These are phyloP conservation scores for Holcopasites calliopsidis DNA, from an alignment of 1,140 invertebrate genomes.

Conservation along the genomic window DNA sequence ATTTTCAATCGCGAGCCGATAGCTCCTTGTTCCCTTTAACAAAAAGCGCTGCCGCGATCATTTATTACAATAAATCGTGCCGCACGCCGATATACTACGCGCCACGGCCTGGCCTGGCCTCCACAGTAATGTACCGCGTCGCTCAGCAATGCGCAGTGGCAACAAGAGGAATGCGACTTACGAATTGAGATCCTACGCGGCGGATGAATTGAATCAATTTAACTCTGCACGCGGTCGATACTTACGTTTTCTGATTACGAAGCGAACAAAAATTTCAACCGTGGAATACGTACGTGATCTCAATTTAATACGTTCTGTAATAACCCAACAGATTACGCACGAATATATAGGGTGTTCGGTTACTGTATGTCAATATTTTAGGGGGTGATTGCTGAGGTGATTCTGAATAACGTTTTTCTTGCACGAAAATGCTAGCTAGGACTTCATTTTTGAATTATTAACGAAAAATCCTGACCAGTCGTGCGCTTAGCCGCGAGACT, in stretches of 20 bases:
- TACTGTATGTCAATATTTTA: no score
- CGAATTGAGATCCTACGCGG: slow-evolving; percentile 2
- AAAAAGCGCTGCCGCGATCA: background rate
- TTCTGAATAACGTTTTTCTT: no score
- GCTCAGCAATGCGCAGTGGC: background rate
- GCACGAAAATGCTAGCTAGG: no score
- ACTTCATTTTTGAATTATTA: no score
- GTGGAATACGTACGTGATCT: background rate
- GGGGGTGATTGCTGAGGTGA: no score
- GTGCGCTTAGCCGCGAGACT: no score
- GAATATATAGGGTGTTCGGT: no score
- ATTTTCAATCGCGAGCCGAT: slow-evolving; percentile 17
- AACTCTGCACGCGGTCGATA: background rate
- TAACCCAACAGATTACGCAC: no score
- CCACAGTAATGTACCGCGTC: background rate
- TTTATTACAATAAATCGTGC: slow-evolving; percentile 25
- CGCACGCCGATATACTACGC: background rate
- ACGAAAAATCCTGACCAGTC: no score
- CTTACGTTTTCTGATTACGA: background rate
- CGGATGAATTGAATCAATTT: background rate
- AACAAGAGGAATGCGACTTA: background rate
- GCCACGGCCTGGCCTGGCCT: background rate
- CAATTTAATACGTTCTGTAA: slow-evolving; percentile 2
- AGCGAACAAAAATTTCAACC: background rate
- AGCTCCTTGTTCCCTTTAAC: background rate